These are phyloP conservation scores for Hydrozoanthus gracilis DNA, from an alignment of 92 coral and sea anemone species.

Conservation along the genomic window DNA sequence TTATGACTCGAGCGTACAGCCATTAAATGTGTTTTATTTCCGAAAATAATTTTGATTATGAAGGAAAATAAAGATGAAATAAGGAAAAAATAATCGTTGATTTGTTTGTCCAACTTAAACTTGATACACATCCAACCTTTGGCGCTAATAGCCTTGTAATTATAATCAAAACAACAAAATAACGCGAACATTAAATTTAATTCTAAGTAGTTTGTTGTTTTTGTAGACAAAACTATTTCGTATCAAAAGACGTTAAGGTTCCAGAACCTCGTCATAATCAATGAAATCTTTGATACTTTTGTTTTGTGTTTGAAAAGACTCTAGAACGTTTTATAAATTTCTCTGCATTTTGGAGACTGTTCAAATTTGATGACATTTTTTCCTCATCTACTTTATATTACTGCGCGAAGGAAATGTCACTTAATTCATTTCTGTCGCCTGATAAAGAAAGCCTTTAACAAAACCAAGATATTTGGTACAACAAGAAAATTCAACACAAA, in stretches of 20 bases:
- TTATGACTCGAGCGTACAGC: neutral
- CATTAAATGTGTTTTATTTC: neutral
- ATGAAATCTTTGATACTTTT: conserved; percentile 11
- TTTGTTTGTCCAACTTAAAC: neutral
- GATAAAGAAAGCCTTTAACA: conserved; percentile 36
- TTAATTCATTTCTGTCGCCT: conserved; percentile 13
- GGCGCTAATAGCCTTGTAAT: conserved; percentile 68
- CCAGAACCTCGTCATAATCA: conserved; percentile 13
- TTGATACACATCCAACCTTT: neutral
- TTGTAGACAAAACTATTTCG: conserved; percentile 20
- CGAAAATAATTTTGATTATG: too few species aligned
- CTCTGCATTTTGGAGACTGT: neutral
- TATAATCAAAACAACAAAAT: conserved; percentile 34
- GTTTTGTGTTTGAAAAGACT: neutral
- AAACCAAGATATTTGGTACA: neutral
- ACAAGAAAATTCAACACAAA: neutral
- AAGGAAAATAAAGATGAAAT: neutral
- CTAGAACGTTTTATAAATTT: neutral
- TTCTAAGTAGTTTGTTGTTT: neutral
- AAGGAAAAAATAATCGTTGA: neutral
- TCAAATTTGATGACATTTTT: conserved; percentile 23
- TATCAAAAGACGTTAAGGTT: conserved; percentile 25
- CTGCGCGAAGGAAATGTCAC: conserved; percentile 28
- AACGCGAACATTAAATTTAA: conserved; percentile 21
- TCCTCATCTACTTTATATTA: conserved; percentile 2